Base-by-base conservation (phyloP, 2,888 invertebrate genomes). In the Nomada ferruginata region DNA sequence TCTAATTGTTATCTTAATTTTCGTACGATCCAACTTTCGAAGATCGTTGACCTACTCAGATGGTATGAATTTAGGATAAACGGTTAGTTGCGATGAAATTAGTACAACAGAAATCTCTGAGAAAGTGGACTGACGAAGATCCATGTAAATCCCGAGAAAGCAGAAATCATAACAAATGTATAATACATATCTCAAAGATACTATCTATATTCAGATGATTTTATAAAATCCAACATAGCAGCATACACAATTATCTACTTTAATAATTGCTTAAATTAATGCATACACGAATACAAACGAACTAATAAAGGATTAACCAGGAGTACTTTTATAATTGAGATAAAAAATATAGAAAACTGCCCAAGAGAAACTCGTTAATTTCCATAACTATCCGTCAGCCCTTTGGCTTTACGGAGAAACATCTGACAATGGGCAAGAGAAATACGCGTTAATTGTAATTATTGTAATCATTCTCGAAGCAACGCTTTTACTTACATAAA, bases 401-500 rank as follows among this genome's bases (percentile, higher is more conserved):
- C 11, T 10, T 55, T 50, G n/a, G 9, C 18, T 29, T 75, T 42
- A 26, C 29, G 44, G 13, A 15, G 11, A 23, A 52, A 61, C 36
- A 7, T 36, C 36, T 36, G 36, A 5, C 36, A 36, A 36, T 36
- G 36, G 0, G 7, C 7, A 36, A 36, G 36, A 36, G 7, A 36
- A 7, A 2, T 44, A 26, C n/a, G 36, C 13, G 53, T 36, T 5
- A 29, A 26, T 55, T 42, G 20, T 57, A 83, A 78, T 61, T 70
- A 68, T 59, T 26, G 13, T 50, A 60, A 63, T 52, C 59, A 69
- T 69, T 23, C 18, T 50, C 57, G 47, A 20, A 52, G 44, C 29
- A 15, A 13, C 52, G 11, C 5, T 29, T 44, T 80, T 82, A 96
- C 97, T 96, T 94, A 97, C 97, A 93, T 97, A 98, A 73, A 98